Percentiles rank a stretch among this genome's conserved stretches.
These are phyloP conservation scores for Apis mellifera DNA, from an alignment of 1,140 invertebrate genomes.

Conservation along the genomic window Amel_HAv3.1 CM009943.2:7326001-7326500, in stretches of 20 bases:
- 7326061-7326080: slow-evolving; percentile 55
- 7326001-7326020: slow-evolving; percentile 33
- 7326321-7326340: slow-evolving; percentile 4
- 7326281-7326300: slow-evolving; percentile 36
- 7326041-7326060: slow-evolving; percentile 55
- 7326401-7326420: neutral
- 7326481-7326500: too few species aligned
- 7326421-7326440: neutral
- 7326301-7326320: slow-evolving; percentile 14
- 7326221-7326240: slow-evolving; percentile 62
- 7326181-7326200: slow-evolving; percentile 76
- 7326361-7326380: neutral
- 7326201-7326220: slow-evolving; percentile 67
- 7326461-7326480: neutral
- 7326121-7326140: slow-evolving; percentile 66
- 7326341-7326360: neutral
- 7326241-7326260: slow-evolving; percentile 49
- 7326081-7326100: slow-evolving; percentile 67
- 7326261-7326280: slow-evolving; percentile 46
- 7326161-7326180: slow-evolving; percentile 71
- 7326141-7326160: slow-evolving; percentile 71
- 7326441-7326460: neutral
- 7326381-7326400: neutral
- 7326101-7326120: slow-evolving; percentile 64
- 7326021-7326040: slow-evolving; percentile 46